Evolutionary conservation across 2,888 invertebrate genomes (phyloP).

Genomic region (Scrobipalpa atriplicella): DNA sequence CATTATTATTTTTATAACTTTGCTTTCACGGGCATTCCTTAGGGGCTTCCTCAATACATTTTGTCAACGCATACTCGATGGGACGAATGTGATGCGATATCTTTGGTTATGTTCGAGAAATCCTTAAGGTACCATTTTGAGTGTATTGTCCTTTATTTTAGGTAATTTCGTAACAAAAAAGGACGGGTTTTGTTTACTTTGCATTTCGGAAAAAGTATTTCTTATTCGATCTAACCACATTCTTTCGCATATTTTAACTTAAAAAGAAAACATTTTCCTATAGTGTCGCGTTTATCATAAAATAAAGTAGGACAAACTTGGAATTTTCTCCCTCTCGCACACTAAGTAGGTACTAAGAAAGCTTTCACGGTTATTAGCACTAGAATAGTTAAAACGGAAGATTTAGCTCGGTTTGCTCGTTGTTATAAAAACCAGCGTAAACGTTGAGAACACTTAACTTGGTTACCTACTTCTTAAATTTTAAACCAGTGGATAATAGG

Average conservation of each 20-base stretch:
- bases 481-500: neutral
- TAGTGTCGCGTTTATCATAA: too few species aligned
- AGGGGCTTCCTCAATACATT: neutral
- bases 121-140: neutral
- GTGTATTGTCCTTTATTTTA: too few species aligned
- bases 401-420: neutral
- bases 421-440: neutral
- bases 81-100: neutral
- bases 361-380: neutral
- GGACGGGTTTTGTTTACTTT: too few species aligned
- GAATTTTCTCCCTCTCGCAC: neutral
- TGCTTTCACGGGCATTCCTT: neutral
- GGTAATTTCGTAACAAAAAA: too few species aligned
- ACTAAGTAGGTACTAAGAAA: neutral
- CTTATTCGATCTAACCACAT: too few species aligned
- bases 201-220: too few species aligned
- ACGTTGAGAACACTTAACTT: neutral
- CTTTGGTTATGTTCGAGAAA: neutral
- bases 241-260: too few species aligned
- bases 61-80: neutral
- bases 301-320: too few species aligned
- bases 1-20: slow-evolving; percentile 4
- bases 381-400: neutral
- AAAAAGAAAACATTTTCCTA: too few species aligned
- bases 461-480: neutral